phyloP scores from a whole-genome alignment of 2,888 invertebrate genomes.

The Cataglyphis altisquamis region DNA sequence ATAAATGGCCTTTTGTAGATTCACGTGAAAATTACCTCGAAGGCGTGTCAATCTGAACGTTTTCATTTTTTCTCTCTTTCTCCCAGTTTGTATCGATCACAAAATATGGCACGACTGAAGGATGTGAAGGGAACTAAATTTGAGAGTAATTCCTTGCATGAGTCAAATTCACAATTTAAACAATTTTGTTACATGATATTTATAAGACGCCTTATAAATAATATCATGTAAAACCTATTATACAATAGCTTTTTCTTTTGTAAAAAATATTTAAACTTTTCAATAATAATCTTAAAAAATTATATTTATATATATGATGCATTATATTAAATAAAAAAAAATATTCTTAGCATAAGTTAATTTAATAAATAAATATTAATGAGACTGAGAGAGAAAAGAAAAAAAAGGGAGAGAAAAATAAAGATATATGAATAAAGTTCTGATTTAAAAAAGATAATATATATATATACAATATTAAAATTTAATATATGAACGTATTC shows the following conservation, averaged over 20 bases:
- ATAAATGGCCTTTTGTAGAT: conserved; percentile 73
- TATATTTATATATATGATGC: background rate
- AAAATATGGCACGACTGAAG: background rate
- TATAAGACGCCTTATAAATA: background rate
- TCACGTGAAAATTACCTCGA: conserved; percentile 70
- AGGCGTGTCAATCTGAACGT: conserved; percentile 53
- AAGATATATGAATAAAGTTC: background rate
- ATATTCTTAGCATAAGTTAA: background rate
- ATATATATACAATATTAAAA: background rate
- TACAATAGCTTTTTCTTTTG: background rate
- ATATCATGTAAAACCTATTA: no score
- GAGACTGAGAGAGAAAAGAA: no score
- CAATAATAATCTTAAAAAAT: background rate
- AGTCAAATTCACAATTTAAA: background rate
- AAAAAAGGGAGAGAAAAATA: no score
- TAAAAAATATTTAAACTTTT: background rate
- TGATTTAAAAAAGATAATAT: no score
- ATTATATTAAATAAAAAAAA: background rate
- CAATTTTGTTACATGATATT: background rate
- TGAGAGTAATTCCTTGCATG: background rate
- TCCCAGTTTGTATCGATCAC: conserved; percentile 56
- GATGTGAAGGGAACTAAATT: background rate
- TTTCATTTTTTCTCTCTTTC: background rate
- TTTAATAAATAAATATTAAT: background rate
- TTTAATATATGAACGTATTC: background rate